These are phyloP conservation scores for Sebastes trivittatus DNA, from an alignment of 2,797 vertebrate genomes.

Conservation along the genomic window DNA sequence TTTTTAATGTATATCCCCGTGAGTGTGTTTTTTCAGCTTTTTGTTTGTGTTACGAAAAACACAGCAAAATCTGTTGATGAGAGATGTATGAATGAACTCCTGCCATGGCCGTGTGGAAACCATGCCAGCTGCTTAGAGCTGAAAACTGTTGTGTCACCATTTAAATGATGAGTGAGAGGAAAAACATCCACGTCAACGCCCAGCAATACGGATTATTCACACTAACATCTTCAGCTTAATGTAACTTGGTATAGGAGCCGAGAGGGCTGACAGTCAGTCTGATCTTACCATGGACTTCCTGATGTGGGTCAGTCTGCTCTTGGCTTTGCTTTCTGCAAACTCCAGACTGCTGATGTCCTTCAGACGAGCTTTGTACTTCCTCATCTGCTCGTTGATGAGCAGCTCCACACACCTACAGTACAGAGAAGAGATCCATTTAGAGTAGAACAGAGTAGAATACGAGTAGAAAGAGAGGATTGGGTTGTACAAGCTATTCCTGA, in stretches of 20 bases:
- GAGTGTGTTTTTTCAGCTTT: neutral
- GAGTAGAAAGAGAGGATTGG: neutral
- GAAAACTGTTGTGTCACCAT: neutral
- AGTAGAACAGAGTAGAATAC: neutral
- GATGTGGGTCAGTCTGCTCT: slow-evolving; percentile 92
- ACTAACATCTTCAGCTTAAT: neutral
- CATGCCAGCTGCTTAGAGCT: slow-evolving; percentile 61
- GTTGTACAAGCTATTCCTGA: neutral
- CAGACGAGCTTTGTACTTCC: slow-evolving; percentile 94
- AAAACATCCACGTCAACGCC: neutral
- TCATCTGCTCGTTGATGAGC: slow-evolving; percentile 95
- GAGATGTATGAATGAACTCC: slow-evolving; percentile 50
- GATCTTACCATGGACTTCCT: slow-evolving; percentile 93
- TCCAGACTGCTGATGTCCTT: slow-evolving; percentile 98
- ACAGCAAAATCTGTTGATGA: slow-evolving; percentile 41
- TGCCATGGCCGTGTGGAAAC: slow-evolving; percentile 46
- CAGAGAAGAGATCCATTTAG: neutral
- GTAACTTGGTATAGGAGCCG: neutral
- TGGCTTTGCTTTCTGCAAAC: slow-evolving; percentile 97
- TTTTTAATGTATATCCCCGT: neutral
- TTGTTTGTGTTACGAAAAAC: slow-evolving; percentile 12
- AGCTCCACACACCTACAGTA: slow-evolving; percentile 92
- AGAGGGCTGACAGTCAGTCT: neutral
- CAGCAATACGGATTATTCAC: neutral
- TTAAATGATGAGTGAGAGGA: slow-evolving; percentile 23